phyloP scores from a whole-genome alignment of 2,797 vertebrate species.

The Prunella strophiata region DNA sequence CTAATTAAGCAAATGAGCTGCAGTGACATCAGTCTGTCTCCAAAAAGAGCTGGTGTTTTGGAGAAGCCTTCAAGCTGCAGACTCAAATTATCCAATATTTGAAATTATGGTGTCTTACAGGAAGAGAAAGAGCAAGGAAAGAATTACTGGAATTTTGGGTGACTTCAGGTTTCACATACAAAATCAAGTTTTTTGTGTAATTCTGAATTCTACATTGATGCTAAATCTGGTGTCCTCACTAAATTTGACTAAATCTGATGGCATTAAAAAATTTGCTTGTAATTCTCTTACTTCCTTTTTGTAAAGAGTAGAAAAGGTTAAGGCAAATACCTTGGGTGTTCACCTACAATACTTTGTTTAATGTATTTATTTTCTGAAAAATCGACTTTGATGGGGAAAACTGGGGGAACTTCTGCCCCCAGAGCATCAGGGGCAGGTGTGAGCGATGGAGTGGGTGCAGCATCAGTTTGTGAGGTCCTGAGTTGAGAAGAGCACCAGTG shows the following conservation, averaged over 20 bases:
- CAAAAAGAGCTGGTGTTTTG: neutral
- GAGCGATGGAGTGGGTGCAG: fast-evolving
- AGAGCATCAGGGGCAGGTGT: neutral
- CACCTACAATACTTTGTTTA: neutral
- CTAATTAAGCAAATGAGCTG: constrained; percentile 45
- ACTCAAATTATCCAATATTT: constrained; percentile 14
- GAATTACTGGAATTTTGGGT: neutral
- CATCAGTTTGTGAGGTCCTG: neutral
- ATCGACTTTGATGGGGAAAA: neutral
- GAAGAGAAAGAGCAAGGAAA: neutral
- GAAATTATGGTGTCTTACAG: neutral
- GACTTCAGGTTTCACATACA: neutral
- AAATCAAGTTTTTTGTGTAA: neutral
- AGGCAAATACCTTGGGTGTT: fast-evolving
- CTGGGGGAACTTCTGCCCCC: neutral
- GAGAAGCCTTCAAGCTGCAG: constrained; percentile 14
- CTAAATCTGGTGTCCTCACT: neutral
- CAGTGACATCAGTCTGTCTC: constrained; percentile 8
- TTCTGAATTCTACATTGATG: neutral
- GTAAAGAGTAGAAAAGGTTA: neutral
- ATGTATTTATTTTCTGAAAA: neutral
- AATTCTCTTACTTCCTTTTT: neutral
- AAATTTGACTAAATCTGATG: neutral
- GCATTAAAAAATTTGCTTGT: neutral
- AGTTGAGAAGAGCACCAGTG: fast-evolving